Conservation (phyloP, 2,888 invertebrate genomes). For the Sylvicola fuscatus region DNA sequence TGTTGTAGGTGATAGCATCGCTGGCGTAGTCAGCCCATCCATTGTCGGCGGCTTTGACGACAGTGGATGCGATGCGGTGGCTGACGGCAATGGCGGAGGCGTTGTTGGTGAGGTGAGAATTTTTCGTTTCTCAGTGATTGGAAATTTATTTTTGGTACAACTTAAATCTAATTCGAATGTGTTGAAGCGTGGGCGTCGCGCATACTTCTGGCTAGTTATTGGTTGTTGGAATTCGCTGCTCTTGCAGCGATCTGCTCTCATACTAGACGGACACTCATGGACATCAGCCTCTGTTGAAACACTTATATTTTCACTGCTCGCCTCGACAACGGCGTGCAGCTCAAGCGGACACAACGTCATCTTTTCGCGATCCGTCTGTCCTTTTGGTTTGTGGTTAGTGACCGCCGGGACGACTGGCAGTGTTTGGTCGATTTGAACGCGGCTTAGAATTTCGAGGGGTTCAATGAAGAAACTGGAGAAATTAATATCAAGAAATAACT, state of each 20-base stretch:
- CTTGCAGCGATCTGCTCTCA: not conserved
- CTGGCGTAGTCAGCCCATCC: constrained; percentile 12
- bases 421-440: constrained; percentile 13
- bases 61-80: constrained; percentile 5
- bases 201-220: constrained; percentile 15
- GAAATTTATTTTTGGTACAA: constrained; percentile 37
- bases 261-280: not conserved
- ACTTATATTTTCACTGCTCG: constrained; percentile 26
- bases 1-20: constrained; percentile 18
- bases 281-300: constrained; percentile 8
- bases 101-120: constrained; percentile 8
- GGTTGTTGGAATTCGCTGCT: not conserved
- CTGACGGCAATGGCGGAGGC: constrained; percentile 5
- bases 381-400: not conserved
- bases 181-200: constrained; percentile 21
- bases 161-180: constrained; percentile 29
- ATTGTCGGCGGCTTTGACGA: constrained; percentile 16
- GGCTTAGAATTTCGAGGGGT: constrained; percentile 27
- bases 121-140: constrained; percentile 25
- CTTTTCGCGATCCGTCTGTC: not conserved
- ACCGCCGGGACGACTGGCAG: not conserved
- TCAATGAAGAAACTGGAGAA: constrained; percentile 41
- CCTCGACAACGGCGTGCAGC: constrained; percentile 27
- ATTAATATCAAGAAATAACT: constrained; percentile 70
- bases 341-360: not conserved